Evolutionary conservation across 2,113 vertebrate species (phyloP).

Genomic region (Barnardius zonarius): DNA sequence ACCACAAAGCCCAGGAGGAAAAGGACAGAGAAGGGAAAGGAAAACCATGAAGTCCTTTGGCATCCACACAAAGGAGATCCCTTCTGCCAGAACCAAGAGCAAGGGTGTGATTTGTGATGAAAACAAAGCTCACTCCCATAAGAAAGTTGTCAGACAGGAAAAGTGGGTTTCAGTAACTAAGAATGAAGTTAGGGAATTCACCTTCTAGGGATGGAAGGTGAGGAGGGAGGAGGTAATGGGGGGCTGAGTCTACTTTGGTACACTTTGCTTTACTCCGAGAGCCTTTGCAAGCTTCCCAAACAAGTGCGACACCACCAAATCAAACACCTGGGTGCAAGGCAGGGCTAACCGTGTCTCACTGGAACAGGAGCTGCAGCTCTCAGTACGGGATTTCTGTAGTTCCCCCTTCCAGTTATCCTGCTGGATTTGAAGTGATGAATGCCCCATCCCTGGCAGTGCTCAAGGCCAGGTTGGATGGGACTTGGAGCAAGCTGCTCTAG

Average conservation of each 20-base stretch:
- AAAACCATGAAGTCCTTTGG: neutral
- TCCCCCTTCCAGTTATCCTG: neutral
- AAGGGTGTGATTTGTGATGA: neutral
- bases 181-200: neutral
- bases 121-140: neutral
- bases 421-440: neutral
- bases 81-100: neutral
- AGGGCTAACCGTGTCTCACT: neutral
- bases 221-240: neutral
- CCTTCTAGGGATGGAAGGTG: neutral
- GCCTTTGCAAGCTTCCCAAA: neutral
- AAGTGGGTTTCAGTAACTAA: neutral
- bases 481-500: neutral
- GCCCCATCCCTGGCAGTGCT: neutral
- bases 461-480: neutral
- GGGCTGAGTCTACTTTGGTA: neutral
- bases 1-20: neutral
- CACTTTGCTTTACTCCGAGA: neutral
- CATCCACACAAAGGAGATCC: neutral
- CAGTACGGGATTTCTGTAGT: neutral
- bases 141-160: neutral
- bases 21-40: neutral
- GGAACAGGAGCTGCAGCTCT: neutral
- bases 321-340: neutral
- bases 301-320: neutral